A percentile compares a stretch with the other conserved stretches of the same genome.
Evolutionary conservation across 2,888 invertebrate species (phyloP).

Genomic region (Silvanus unidentatus): DNA sequence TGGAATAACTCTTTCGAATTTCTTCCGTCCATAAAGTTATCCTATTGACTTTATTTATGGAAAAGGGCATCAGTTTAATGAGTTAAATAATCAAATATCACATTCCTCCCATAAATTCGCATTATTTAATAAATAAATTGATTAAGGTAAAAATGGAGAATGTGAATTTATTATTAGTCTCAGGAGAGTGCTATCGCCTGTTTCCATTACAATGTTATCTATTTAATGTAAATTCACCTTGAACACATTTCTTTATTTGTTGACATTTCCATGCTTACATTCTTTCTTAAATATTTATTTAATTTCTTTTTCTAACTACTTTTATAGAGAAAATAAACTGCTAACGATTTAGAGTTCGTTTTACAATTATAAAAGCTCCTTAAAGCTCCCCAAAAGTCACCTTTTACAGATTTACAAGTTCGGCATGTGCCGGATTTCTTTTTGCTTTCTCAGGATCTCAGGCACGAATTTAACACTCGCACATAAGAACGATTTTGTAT

Average conservation of each 20-base stretch:
- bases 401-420: no score
- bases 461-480: no score
- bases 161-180: constrained; percentile 4
- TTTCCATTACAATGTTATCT: constrained; percentile 4
- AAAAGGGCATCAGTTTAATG: constrained; percentile 13
- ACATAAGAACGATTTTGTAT: no score
- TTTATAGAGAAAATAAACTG: no score
- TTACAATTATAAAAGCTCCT: no score
- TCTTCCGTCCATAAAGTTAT: no score
- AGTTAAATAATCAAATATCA: constrained; percentile 14
- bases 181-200: constrained; percentile 4
- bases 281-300: constrained; percentile 4
- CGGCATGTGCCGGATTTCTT: no score
- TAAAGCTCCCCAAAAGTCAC: no score
- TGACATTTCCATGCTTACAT: constrained; percentile 10
- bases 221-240: constrained; percentile 12
- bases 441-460: no score
- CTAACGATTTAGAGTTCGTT: no score
- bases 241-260: constrained; percentile 12
- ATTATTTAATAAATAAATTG: constrained; percentile 13
- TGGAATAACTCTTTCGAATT: no score
- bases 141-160: not conserved
- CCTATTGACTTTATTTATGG: no score
- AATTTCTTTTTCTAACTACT: not conserved
- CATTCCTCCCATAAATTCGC: constrained; percentile 14